Base-by-base conservation (phyloP, 1,140 invertebrate genomes). In the Sesamia nonagrioides region DNA sequence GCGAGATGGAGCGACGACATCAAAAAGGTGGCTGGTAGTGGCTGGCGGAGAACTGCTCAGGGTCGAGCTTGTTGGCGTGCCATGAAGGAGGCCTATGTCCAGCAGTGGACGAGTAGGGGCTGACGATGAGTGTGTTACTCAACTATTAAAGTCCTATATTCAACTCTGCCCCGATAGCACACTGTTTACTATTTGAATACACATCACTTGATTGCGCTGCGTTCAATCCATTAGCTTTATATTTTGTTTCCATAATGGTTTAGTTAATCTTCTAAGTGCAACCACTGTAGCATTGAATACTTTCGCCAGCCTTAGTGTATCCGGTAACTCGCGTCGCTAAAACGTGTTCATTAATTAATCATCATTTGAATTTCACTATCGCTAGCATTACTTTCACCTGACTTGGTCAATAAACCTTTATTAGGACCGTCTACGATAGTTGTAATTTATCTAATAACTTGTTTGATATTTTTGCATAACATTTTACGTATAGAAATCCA, bases 281-380 rank as follows among this genome's bases (percentile, higher is more conserved):
- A n/a, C 27, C 45, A 33, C 68, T 35, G n/a, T 54, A 27, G 50
- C 68, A 66, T 18, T 60, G 33, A 33, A 61, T 60, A 75, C 72
- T 75, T 75, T 75, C 72, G 72, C 72, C 42, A 48, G 37, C 56
- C 48, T 61, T 61, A 17, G 68, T 71, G 40, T 52, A 71, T 68
- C 21, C 48, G 33, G 8, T 56, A 60, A 60, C 17, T 45, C 37
- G 72, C 56, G 37, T 61, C 18, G 56, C 40, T 75, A 33, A 61
- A 45, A 75, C 73, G 56, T 75, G 73, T 63, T 63, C 56, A 63
- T 75, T 75, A 75, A 75, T 75, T 50, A 75, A 75, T 63, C 58
- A 75, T 52, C 21, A 9, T 15, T 45, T 63, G 8, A 42, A 75
- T 75, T 63, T 61, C 56, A 75, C 73, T 73, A 15, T 73, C 71